Conservation (phyloP, 2,113 vertebrate species). For the Isichthys henryi region DNA sequence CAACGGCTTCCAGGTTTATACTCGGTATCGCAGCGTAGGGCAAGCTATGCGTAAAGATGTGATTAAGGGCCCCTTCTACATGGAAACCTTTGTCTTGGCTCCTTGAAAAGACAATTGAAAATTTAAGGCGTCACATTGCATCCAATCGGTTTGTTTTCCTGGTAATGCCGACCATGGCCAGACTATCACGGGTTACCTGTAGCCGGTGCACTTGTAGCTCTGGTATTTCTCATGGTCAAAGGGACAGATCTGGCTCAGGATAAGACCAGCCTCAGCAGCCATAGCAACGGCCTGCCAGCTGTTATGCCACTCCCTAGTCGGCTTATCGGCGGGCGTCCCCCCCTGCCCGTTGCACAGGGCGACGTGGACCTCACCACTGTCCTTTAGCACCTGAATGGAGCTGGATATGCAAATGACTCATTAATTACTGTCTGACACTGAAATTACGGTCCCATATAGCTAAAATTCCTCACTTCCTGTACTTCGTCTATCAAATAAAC, state of each 20-base stretch:
- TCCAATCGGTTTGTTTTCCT: background rate
- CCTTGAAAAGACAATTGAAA: constrained; percentile 53
- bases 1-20: constrained; percentile 45
- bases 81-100: constrained; percentile 88
- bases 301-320: constrained; percentile 86
- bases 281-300: constrained; percentile 89
- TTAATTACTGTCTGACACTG: background rate
- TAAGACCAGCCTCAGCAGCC: constrained; percentile 77
- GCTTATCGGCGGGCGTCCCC: constrained; percentile 80
- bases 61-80: constrained; percentile 73
- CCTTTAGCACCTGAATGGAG: constrained; percentile 68
- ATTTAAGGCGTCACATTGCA: background rate
- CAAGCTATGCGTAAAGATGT: constrained; percentile 74
- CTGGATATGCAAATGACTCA: constrained; percentile 44
- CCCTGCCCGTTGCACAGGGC: constrained; percentile 88
- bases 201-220: constrained; percentile 83
- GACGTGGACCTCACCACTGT: constrained; percentile 76
- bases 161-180: background rate
- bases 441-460: background rate
- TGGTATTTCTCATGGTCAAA: constrained; percentile 61
- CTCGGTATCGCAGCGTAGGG: constrained; percentile 44
- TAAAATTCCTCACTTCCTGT: background rate
- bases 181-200: constrained; percentile 67
- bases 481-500: background rate
- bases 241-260: constrained; percentile 68